phyloP scores from a whole-genome alignment of 2,888 invertebrate species.

The Acanthosepion pharaonis region DNA sequence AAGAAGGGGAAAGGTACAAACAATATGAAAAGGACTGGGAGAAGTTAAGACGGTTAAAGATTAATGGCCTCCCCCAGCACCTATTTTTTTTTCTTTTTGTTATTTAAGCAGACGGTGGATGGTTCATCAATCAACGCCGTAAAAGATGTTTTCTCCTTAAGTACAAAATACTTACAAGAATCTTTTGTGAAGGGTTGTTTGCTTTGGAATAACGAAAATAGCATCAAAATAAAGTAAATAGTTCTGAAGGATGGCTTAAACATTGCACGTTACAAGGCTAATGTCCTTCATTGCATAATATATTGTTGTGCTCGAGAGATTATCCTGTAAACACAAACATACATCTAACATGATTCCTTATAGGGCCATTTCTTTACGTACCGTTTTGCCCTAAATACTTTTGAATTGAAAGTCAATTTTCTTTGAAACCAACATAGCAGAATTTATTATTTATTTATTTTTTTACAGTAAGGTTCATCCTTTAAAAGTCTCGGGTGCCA shows the following conservation, averaged over 20 bases:
- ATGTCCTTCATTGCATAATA: neutral
- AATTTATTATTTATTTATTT: too few species aligned
- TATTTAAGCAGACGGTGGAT: neutral
- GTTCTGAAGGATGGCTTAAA: neutral
- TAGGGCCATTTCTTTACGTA: too few species aligned
- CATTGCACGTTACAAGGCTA: neutral
- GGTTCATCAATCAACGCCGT: neutral
- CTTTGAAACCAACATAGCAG: too few species aligned
- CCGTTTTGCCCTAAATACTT: too few species aligned
- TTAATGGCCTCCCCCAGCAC: neutral
- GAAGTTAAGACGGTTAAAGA: neutral
- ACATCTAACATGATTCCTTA: too few species aligned
- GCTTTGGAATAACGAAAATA: neutral
- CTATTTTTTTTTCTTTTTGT: too few species aligned
- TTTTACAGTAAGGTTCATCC: too few species aligned
- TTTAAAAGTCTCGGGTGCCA: too few species aligned
- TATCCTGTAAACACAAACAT: too few species aligned
- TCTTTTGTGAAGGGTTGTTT: neutral
- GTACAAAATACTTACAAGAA: constrained; percentile 22
- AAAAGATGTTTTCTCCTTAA: constrained; percentile 11
- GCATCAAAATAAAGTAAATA: neutral
- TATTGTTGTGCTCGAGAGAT: too few species aligned
- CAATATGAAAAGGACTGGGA: neutral
- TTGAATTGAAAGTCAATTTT: too few species aligned
- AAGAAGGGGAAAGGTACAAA: neutral